Evolutionary conservation across 2,888 invertebrate genomes (phyloP).

Genomic region (Drosophila mettleri): DNA sequence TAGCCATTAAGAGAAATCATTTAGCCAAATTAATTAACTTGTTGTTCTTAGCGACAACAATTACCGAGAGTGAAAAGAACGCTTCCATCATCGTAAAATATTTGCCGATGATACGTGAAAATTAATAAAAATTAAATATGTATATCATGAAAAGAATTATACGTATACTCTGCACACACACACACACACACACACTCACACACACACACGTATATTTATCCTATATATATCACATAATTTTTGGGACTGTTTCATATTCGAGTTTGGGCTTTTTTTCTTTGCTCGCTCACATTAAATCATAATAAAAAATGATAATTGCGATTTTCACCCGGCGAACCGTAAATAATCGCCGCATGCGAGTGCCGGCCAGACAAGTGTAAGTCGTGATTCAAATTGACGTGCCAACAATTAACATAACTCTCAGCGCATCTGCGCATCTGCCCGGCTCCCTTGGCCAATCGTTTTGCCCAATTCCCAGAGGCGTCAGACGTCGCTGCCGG

Average conservation of each 20-base stretch:
- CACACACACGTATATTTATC: not conserved
- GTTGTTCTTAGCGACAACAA: constrained; percentile 79
- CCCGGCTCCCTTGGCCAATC: constrained; percentile 3
- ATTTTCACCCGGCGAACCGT: constrained; percentile 81
- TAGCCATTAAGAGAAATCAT: constrained; percentile 76
- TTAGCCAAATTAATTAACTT: constrained; percentile 78
- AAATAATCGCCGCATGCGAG: constrained; percentile 72
- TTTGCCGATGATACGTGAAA: constrained; percentile 76
- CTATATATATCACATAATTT: constrained; percentile 28
- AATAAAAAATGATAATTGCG: constrained; percentile 83
- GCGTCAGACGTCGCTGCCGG: not conserved
- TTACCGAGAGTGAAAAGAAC: constrained; percentile 78
- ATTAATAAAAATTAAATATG: constrained; percentile 74
- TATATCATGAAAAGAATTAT: constrained; percentile 38
- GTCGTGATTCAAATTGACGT: constrained; percentile 83
- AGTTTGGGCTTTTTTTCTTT: constrained; percentile 15
- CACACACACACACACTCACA: not conserved
- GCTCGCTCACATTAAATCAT: constrained; percentile 72
- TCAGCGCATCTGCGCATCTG: constrained; percentile 24
- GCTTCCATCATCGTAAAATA: constrained; percentile 78
- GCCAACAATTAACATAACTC: constrained; percentile 81
- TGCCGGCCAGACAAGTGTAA: constrained; percentile 78
- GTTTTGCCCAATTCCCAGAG: constrained; percentile 19
- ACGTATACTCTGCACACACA: not conserved
- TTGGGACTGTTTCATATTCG: constrained; percentile 20